Evolutionary conservation across 2,113 vertebrate species (phyloP).

Genomic region (Mola mola): DNA sequence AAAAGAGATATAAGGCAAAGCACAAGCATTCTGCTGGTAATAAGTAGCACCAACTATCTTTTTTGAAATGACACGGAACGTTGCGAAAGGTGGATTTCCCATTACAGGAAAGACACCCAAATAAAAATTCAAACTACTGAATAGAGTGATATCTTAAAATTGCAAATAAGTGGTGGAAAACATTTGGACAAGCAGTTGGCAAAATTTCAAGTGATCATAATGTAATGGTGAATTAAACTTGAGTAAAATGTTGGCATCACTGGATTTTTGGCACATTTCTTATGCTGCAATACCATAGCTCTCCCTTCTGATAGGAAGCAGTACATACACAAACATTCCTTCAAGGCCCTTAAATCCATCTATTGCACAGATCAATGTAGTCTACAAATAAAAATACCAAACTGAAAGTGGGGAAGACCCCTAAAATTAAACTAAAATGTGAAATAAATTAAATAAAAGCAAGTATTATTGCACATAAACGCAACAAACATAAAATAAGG

Average conservation of each 20-base stretch:
- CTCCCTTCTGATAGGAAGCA: conserved; percentile 51
- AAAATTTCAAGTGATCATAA: conserved; percentile 49
- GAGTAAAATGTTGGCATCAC: conserved; percentile 41
- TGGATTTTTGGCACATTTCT: conserved; percentile 69
- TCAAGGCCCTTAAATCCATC: conserved; percentile 67
- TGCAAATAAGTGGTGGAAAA: conserved; percentile 5
- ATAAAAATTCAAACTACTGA: background rate
- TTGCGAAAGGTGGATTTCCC: conserved; percentile 23
- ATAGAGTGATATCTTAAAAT: conserved; percentile 22
- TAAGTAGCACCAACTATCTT: conserved; percentile 72
- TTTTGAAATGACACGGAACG: conserved; percentile 37
- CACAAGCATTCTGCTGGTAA: conserved; percentile 68
- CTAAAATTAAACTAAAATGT: conserved; percentile 60
- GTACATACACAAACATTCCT: conserved; percentile 22
- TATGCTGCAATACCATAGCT: conserved; percentile 45
- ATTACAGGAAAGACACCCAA: conserved; percentile 16
- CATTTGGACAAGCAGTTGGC: conserved; percentile 37
- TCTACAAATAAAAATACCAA: conserved; percentile 20
- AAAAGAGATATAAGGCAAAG: conserved; percentile 60
- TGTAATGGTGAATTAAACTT: conserved; percentile 22
- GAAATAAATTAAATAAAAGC: conserved; percentile 78
- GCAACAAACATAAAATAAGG: conserved; percentile 63
- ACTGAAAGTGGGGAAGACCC: conserved; percentile 16
- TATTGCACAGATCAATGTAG: conserved; percentile 73
- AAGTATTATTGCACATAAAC: conserved; percentile 62